Base-by-base conservation (phyloP, 2,888 invertebrate genomes). In the Morpho deidamia region DNA sequence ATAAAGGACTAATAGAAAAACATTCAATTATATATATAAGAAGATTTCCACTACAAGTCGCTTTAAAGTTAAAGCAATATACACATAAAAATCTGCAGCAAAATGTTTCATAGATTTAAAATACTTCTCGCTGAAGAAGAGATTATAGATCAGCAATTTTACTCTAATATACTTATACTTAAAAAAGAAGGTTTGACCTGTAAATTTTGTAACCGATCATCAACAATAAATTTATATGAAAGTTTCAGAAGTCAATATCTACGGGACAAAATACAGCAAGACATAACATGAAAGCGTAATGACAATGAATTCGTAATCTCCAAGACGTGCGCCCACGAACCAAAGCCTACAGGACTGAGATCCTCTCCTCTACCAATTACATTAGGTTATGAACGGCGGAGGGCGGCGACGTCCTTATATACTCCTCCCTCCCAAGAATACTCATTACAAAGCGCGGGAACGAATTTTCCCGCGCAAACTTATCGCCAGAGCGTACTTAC, bases 381-480 rank as follows among this genome's bases (percentile, higher is more conserved):
- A 78, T 81, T 80, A 84, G 83, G 64, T 83, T 81, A 72, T 66
- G 64, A 66, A 68, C 59, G 56, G 61, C 55, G 55, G 55, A 53
- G 59, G 65, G 61, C 62, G 55, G 62, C 60, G 48, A 58, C 66
- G 69, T 64, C 67, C 56, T 69, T 74, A 76, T 74, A 70, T 76
- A 77, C 72, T 70, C 67, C 66, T 72, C 71, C 67, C 72, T 71
- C 65, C 65, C 71, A 70, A 71, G 77, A 74, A 82, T 82, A 80
- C 77, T 78, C 78, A 68, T 72, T 78, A 77, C 81, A 83, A 84
- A 83, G 81, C 83, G 84, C 85, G 85, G 82, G 83, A 85, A 84
- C 78, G 83, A 82, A 76, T 80, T 84, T 84, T 82, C 81, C 74
- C 82, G 83, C 83, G 78, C 70, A 86, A 86, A 86, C 79, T 85